phyloP scores from a whole-genome alignment of 2,888 invertebrate genomes.

The Parnassius orleans region DNA sequence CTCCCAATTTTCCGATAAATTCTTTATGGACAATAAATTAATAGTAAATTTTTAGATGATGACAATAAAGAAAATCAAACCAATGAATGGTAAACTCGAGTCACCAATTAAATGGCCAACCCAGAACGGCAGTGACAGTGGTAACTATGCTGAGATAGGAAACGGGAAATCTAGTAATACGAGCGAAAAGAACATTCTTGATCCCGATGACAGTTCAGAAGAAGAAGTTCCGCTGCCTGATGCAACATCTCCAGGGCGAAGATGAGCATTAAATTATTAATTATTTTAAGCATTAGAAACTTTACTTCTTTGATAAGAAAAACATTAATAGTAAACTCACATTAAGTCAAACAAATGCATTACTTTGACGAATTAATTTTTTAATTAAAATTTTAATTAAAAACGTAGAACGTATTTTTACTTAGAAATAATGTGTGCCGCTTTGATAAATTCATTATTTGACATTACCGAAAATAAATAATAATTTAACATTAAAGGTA shows the following conservation, averaged over 20 bases:
- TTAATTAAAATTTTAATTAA: too few species aligned
- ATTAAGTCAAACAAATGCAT: too few species aligned
- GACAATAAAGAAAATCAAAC: slow-evolving; percentile 78
- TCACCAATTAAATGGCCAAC: slow-evolving; percentile 73
- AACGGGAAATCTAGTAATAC: slow-evolving; percentile 66
- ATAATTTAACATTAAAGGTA: too few species aligned
- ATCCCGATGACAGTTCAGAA: slow-evolving; percentile 75
- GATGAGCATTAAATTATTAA: slow-evolving; percentile 28
- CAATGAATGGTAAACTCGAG: slow-evolving; percentile 73
- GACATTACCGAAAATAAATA: too few species aligned
- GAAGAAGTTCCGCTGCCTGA: slow-evolving; percentile 73
- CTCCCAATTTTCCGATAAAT: too few species aligned
- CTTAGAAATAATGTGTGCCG: too few species aligned
- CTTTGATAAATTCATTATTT: too few species aligned
- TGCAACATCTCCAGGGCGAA: slow-evolving; percentile 72
- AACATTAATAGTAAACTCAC: too few species aligned
- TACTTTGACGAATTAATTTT: too few species aligned
- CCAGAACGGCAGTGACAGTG: slow-evolving; percentile 75
- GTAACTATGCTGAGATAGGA: slow-evolving; percentile 76
- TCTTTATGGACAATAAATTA: neutral
- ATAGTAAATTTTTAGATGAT: slow-evolving; percentile 48
- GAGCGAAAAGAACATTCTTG: slow-evolving; percentile 71
- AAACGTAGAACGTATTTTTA: too few species aligned
- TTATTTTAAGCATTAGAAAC: too few species aligned
- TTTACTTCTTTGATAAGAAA: too few species aligned